Evolutionary conservation across 2,113 vertebrate genomes (phyloP).

Genomic region (Harpagus bidentatus): DNA sequence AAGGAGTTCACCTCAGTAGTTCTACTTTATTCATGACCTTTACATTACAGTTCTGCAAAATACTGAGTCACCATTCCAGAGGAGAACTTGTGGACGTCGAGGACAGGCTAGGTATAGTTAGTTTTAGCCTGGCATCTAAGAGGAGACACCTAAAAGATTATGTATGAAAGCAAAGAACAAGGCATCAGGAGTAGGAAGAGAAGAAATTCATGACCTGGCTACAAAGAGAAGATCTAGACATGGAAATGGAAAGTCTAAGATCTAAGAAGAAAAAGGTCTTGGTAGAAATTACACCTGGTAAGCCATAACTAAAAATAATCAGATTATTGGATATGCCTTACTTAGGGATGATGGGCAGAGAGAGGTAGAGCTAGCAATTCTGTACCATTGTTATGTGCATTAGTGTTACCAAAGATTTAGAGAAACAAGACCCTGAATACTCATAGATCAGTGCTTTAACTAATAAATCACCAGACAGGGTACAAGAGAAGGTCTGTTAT

Average conservation of each 20-base stretch:
- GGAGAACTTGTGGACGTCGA: not conserved
- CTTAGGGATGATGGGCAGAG: not conserved
- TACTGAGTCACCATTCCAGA: not conserved
- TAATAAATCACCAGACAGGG: not conserved
- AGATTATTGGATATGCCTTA: not conserved
- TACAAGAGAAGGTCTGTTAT: not conserved
- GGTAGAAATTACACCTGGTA: not conserved
- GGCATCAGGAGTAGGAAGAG: not conserved
- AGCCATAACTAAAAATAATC: not conserved
- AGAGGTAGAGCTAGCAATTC: not conserved
- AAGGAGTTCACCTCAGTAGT: not conserved
- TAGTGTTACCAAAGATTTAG: not conserved
- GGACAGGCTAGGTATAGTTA: not conserved
- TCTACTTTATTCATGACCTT: not conserved
- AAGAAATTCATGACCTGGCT: not conserved
- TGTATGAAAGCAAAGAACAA: not conserved
- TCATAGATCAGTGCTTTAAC: not conserved
- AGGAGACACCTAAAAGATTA: not conserved
- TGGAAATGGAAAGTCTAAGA: not conserved
- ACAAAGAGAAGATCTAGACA: not conserved
- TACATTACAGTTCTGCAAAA: not conserved
- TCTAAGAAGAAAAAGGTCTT: not conserved
- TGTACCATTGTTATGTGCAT: not conserved
- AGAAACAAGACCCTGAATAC: not conserved
- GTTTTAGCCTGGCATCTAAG: not conserved